Evolutionary conservation across 2,888 invertebrate genomes (phyloP), one percentile per base, ranked within the genome.

Genomic region (Plebejus melissa): DNA sequence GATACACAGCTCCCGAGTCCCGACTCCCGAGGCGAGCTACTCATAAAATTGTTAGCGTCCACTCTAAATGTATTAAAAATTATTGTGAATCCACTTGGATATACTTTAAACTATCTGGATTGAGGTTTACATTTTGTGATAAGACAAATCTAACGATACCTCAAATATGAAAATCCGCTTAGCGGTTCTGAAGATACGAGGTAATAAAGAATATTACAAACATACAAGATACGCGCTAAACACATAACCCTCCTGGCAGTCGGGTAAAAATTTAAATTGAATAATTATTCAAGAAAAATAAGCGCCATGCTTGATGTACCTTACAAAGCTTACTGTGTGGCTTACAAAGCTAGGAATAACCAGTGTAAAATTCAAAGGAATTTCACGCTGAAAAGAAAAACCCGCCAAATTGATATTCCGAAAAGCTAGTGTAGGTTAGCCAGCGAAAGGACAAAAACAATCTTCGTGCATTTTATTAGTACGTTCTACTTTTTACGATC

Each of bases 401-500:
- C 41, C 41, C 7, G 11, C 11, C 5, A 46, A 46, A 71, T 71
- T 71, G 71, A 71, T 41, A 71, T 46, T 71, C 41, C 22, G 22
- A 71, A 71, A 41, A 11, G 71, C 41, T 4, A n/a, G 16, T 11
- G 16, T n/a, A 32, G 38, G 70, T 46, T 46, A 28, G 71, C 70
- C 70, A 38, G n/a, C 69, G 41, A 22, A 75, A 70, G 22, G 57
- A 58, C 41, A 71, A 58, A 70, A 71, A 75, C 75, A 71, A 75
- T 75, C 71, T 75, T 54, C 50, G 76, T 76, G 75, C 83, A 85
- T 88, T 90, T 90, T 90, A 89, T 89, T 88, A 86, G 86, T 83
- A 81, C 83, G 85, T 84, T 85, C 82, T 84, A 83, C 84, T 80
- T 87, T 91, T 90, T 90, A 91, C 87, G 91, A 87, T 84, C 83